These are phyloP conservation scores for Thaumetopoea pityocampa DNA, from an alignment of 1,140 invertebrate genomes.

Conservation along the genomic window DNA sequence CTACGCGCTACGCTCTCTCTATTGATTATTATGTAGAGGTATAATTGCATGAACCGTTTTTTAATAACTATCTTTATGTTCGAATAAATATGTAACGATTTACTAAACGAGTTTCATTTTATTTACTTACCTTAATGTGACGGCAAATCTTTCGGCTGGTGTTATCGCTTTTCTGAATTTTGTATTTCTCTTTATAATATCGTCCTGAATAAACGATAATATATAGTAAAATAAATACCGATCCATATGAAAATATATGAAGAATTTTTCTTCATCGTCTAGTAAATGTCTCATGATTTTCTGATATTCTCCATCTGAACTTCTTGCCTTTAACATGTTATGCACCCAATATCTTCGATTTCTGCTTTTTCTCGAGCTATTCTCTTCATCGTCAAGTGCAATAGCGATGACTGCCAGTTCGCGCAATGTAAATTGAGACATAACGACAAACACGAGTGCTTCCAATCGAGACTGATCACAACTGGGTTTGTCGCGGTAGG, in stretches of 20 bases:
- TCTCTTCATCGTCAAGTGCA: constrained; percentile 22
- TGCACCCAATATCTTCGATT: constrained; percentile 27
- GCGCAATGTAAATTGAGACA: constrained; percentile 17
- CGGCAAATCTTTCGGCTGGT: constrained; percentile 28
- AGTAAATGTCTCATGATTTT: constrained; percentile 19
- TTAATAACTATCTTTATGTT: too few species aligned
- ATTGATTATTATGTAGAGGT: too few species aligned
- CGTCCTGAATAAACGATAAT: constrained; percentile 21
- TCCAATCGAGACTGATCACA: too few species aligned
- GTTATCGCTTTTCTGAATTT: constrained; percentile 28
- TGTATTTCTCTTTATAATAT: constrained; percentile 27
- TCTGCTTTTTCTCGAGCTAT: constrained; percentile 12
- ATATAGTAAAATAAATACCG: constrained; percentile 28
- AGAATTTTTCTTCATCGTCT: constrained; percentile 27
- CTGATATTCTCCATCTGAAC: constrained; percentile 21
- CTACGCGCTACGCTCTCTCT: too few species aligned
- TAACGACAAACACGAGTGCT: too few species aligned
- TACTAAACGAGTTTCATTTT: too few species aligned
- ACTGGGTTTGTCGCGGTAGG: too few species aligned
- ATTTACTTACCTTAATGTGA: constrained; percentile 27
- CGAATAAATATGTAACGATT: too few species aligned
- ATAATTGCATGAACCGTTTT: too few species aligned
- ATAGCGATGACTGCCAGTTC: constrained; percentile 25
- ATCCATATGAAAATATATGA: constrained; percentile 30
- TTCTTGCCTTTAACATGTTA: constrained; percentile 17